Evolutionary conservation across 1,140 invertebrate species (phyloP).

Genomic region (Pseudomyrmex concolor): DNA sequence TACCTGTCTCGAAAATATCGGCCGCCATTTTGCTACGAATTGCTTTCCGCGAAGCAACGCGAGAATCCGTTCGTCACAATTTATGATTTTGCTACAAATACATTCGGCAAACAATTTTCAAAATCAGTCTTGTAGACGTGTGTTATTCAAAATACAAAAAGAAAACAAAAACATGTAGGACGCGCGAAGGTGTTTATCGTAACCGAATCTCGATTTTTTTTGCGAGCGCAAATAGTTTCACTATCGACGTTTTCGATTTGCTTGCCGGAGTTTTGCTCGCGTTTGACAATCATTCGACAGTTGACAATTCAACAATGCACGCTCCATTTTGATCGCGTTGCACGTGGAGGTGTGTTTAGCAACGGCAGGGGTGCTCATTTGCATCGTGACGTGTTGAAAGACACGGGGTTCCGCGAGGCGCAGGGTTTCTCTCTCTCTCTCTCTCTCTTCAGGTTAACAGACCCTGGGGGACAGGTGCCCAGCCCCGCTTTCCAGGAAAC

Average conservation of each 20-base stretch:
- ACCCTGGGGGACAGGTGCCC: constrained; percentile 84
- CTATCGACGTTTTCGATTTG: too few relatives aligned
- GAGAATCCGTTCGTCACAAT: too few relatives aligned
- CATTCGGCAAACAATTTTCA: too few relatives aligned
- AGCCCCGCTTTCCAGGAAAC: constrained; percentile 84
- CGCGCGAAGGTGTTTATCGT: too few relatives aligned
- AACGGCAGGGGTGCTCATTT: constrained; percentile 73
- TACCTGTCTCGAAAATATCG: constrained; percentile 78
- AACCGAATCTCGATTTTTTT: too few relatives aligned
- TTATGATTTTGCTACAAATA: not conserved
- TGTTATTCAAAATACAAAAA: too few relatives aligned
- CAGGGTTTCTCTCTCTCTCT: too few relatives aligned
- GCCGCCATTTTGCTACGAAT: constrained; percentile 29
- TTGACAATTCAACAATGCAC: too few relatives aligned
- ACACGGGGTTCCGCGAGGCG: not conserved
- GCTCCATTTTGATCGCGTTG: too few relatives aligned
- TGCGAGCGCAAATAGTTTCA: not conserved
- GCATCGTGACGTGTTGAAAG: not conserved
- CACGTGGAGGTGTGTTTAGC: constrained; percentile 74
- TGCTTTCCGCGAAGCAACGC: constrained; percentile 12
- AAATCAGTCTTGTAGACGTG: too few relatives aligned
- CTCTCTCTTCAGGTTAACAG: constrained; percentile 61
- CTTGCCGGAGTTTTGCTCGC: not conserved
- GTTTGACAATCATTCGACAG: not conserved
- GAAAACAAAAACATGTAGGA: too few relatives aligned